Evolutionary conservation across 2,888 invertebrate species (phyloP).

Genomic region (Rugalucina vietnamica): DNA sequence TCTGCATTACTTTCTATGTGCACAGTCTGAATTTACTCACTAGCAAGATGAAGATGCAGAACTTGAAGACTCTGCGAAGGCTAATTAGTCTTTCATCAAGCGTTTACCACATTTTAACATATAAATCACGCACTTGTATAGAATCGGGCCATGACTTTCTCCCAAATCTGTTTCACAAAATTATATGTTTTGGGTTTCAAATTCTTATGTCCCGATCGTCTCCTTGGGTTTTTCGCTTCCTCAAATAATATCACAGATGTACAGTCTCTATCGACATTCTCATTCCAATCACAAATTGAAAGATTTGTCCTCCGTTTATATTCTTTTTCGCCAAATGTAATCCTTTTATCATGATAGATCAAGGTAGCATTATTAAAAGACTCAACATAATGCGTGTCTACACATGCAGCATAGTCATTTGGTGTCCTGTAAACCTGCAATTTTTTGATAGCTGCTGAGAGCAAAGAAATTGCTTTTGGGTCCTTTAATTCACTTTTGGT

Average conservation of each 20-base stretch:
- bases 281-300: slow-evolving; percentile 2
- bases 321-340: neutral
- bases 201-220: slow-evolving; percentile 13
- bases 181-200: slow-evolving; percentile 21
- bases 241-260: neutral
- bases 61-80: no score
- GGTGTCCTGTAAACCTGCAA: slow-evolving; percentile 46
- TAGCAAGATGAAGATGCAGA: no score
- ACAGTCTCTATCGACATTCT: slow-evolving; percentile 1
- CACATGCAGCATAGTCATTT: slow-evolving; percentile 33
- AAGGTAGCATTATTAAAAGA: slow-evolving; percentile 30
- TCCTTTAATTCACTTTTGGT: neutral
- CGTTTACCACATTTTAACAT: no score
- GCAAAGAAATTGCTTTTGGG: slow-evolving; percentile 6
- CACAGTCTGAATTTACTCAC: no score
- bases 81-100: no score
- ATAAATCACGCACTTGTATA: neutral
- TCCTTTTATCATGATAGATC: neutral
- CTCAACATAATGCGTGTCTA: slow-evolving; percentile 56
- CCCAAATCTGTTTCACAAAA: neutral
- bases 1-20: no score
- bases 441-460: slow-evolving; percentile 1
- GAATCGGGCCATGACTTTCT: neutral
- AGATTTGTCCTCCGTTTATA: neutral
- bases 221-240: slow-evolving; percentile 12